These are phyloP conservation scores for Salticus scenicus DNA, from an alignment of 2,888 invertebrate species.

Conservation along the genomic window DNA sequence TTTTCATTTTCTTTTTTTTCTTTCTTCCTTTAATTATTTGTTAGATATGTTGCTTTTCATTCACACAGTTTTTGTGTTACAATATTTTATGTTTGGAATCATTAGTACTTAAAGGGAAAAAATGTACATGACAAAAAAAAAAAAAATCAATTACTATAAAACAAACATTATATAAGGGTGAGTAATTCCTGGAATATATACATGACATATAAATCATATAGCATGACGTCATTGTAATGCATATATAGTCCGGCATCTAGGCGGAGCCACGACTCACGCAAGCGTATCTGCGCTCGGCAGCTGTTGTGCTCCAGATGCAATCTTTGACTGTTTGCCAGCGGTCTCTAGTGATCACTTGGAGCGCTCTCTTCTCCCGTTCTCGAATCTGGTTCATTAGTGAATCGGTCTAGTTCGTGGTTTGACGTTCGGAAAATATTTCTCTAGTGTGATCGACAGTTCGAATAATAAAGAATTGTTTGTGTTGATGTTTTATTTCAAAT, in stretches of 20 bases:
- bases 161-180: too few relatives aligned
- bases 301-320: constrained; percentile 6
- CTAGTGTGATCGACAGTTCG: background rate
- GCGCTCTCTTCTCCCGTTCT: background rate
- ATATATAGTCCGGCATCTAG: background rate
- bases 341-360: background rate
- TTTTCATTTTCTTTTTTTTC: too few relatives aligned
- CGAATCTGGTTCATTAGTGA: background rate
- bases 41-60: too few relatives aligned
- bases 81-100: too few relatives aligned
- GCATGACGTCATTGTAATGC: background rate
- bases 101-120: too few relatives aligned
- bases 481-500: background rate
- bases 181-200: too few relatives aligned
- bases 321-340: background rate
- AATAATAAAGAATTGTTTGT: background rate
- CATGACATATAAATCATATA: too few relatives aligned
- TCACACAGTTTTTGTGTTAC: too few relatives aligned
- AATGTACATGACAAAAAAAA: too few relatives aligned
- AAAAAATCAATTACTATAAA: too few relatives aligned
- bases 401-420: background rate
- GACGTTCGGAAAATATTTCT: background rate
- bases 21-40: too few relatives aligned
- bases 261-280: constrained; percentile 3
- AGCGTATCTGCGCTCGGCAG: constrained; percentile 11